Evolutionary conservation across 2,888 invertebrate species (phyloP).

Genomic region (Rutpela maculata): DNA sequence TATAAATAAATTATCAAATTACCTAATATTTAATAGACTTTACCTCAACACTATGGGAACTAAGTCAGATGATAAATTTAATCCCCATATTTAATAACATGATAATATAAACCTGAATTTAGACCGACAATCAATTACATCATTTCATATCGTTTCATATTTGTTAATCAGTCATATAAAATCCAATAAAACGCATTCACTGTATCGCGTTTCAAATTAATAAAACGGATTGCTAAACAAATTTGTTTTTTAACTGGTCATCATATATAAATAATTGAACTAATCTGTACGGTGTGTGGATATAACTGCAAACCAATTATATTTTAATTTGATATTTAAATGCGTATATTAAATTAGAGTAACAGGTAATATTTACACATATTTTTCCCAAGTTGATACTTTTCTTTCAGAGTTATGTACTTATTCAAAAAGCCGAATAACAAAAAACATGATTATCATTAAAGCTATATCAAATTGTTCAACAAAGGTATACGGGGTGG

Average conservation of each 20-base stretch:
- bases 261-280: not conserved
- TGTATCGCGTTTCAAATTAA: not conserved
- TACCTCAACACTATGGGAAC: not conserved
- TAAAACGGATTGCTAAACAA: not conserved
- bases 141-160: not conserved
- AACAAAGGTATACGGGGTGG: too few relatives aligned
- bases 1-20: too few relatives aligned
- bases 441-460: too few relatives aligned
- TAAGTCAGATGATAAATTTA: not conserved
- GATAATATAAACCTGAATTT: not conserved
- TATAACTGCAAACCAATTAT: not conserved
- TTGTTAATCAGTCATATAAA: not conserved
- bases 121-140: not conserved
- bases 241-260: not conserved
- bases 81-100: not conserved
- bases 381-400: not conserved
- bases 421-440: too few relatives aligned
- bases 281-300: not conserved
- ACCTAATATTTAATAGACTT: too few relatives aligned
- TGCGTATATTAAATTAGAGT: too few relatives aligned
- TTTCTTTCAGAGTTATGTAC: too few relatives aligned
- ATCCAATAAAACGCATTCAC: not conserved
- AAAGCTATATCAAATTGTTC: too few relatives aligned
- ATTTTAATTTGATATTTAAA: not conserved
- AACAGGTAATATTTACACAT: not conserved